Conservation (phyloP, 2,888 invertebrate species). For the Acrobasis suavella region DNA sequence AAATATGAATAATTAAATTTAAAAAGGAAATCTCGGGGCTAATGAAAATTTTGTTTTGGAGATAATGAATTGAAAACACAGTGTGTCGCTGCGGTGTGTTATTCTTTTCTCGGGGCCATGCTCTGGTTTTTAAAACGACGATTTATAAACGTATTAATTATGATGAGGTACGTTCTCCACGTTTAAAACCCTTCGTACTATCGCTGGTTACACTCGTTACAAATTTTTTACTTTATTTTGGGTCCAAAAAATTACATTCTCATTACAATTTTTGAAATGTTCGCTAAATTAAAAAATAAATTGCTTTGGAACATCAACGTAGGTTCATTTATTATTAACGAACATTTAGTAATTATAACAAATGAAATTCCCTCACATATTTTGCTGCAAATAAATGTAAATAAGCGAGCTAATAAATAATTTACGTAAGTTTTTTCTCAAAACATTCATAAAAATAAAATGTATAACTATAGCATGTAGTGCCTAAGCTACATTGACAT, state of each 20-base stretch:
- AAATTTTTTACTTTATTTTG: slow-evolving; percentile 6
- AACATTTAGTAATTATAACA: background rate
- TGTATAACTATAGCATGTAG: too few species aligned
- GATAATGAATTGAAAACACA: slow-evolving; percentile 83
- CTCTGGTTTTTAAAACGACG: slow-evolving; percentile 62
- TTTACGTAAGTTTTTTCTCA: too few species aligned
- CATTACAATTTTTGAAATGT: slow-evolving; percentile 1
- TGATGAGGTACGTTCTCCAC: slow-evolving; percentile 64
- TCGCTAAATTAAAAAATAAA: background rate
- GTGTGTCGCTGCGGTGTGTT: slow-evolving; percentile 68
- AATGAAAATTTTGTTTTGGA: slow-evolving; percentile 82
- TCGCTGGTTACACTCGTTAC: slow-evolving; percentile 32
- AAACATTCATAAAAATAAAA: too few species aligned
- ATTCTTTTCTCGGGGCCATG: slow-evolving; percentile 73
- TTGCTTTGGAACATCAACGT: background rate
- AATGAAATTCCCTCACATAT: background rate
- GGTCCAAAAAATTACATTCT: slow-evolving; percentile 1
- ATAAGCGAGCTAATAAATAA: too few species aligned
- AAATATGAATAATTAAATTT: slow-evolving; percentile 82
- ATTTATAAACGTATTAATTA: slow-evolving; percentile 75
- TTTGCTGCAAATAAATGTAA: too few species aligned
- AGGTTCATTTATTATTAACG: background rate
- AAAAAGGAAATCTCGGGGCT: slow-evolving; percentile 80
- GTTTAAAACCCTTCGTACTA: slow-evolving; percentile 62
- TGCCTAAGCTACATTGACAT: too few species aligned